Percentiles rank a stretch among this genome's conserved stretches.
These are phyloP conservation scores for Heterotilapia buettikoferi DNA, from an alignment of 2,113 vertebrate genomes.

Conservation along the genomic window DNA sequence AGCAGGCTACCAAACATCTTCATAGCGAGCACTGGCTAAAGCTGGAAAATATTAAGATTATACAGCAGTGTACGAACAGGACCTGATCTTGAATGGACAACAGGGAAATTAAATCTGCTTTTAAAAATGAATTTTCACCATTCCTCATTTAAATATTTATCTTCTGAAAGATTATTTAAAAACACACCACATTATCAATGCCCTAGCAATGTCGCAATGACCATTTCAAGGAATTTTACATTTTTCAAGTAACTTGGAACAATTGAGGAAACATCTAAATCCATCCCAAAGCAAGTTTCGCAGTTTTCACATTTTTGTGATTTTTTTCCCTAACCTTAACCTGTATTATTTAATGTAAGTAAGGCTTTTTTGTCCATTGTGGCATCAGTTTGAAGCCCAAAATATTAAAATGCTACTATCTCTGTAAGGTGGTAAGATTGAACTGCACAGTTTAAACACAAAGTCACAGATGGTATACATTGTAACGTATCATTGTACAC, in stretches of 20 bases:
- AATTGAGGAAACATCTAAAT: not conserved
- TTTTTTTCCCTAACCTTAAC: not conserved
- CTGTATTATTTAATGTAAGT: not conserved
- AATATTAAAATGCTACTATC: not conserved
- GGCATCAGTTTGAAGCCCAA: not conserved
- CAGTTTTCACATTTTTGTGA: not conserved
- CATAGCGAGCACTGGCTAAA: not conserved
- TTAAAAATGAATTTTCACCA: not conserved
- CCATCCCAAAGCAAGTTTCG: fast-evolving
- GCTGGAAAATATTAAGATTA: not conserved
- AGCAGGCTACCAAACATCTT: not conserved
- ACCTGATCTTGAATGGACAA: not conserved
- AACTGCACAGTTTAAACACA: not conserved
- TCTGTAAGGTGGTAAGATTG: not conserved
- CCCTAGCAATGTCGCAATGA: fast-evolving
- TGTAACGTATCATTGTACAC: not conserved
- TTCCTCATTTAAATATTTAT: not conserved
- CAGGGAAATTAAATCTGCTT: not conserved
- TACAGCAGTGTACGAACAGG: not conserved
- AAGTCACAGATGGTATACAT: not conserved
- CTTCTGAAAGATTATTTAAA: not conserved
- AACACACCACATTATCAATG: not conserved
- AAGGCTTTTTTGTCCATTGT: not conserved
- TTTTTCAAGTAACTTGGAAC: not conserved
- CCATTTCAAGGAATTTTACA: not conserved